phyloP scores from a whole-genome alignment of 2,888 invertebrate species.

The Meghimatium bilineatum region DNA sequence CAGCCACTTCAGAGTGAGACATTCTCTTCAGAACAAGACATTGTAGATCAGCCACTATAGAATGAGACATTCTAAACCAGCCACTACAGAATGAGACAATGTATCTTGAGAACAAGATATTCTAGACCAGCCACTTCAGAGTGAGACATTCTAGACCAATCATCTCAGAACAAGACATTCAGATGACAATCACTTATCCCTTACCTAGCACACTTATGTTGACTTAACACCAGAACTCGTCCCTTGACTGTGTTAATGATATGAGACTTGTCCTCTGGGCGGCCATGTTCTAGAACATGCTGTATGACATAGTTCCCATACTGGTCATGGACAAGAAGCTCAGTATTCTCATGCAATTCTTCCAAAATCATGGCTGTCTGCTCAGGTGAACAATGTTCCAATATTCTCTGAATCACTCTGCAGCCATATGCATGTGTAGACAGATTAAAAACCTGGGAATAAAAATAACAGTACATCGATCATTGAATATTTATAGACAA shows the following conservation, averaged over 20 bases:
- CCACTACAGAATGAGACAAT: no score
- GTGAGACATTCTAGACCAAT: neutral
- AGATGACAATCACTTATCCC: neutral
- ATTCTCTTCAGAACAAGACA: no score
- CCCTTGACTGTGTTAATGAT: slow-evolving; percentile 92
- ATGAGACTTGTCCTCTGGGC: slow-evolving; percentile 95
- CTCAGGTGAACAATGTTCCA: slow-evolving; percentile 97
- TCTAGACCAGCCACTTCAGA: neutral
- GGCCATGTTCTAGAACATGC: slow-evolving; percentile 98
- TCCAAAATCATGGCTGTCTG: slow-evolving; percentile 91
- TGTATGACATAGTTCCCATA: slow-evolving; percentile 86
- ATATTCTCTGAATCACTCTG: slow-evolving; percentile 97
- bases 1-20: no score
- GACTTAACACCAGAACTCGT: slow-evolving; percentile 94
- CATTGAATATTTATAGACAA: no score
- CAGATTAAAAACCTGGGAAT: slow-evolving; percentile 87
- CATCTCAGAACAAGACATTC: neutral
- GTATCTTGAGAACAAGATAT: no score
- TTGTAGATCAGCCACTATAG: no score
- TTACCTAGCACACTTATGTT: slow-evolving; percentile 95
- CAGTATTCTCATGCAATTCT: slow-evolving; percentile 95
- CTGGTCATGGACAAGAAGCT: slow-evolving; percentile 91
- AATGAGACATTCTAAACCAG: no score
- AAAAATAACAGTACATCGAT: no score
- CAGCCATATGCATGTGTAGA: slow-evolving; percentile 99